Evolutionary conservation across 2,888 invertebrate species (phyloP).

Genomic region (Thalpophila matura): DNA sequence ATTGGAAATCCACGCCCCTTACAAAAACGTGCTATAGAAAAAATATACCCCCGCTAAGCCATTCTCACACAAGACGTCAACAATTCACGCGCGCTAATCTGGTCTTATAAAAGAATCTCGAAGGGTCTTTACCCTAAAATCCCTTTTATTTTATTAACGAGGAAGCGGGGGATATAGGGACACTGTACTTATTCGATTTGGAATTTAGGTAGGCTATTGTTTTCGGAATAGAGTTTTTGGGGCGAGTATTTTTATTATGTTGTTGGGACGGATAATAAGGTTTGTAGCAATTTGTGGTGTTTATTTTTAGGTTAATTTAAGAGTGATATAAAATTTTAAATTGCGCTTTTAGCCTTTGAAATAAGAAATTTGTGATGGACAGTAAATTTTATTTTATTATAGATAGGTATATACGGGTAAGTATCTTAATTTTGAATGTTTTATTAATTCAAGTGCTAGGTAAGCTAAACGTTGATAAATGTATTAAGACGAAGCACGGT

Average conservation of each 20-base stretch:
- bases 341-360: not conserved
- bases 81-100: slow-evolving; percentile 70
- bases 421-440: no score
- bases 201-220: slow-evolving; percentile 54
- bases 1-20: slow-evolving; percentile 66
- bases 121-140: slow-evolving; percentile 72
- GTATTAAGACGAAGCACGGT: no score
- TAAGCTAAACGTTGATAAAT: no score
- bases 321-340: not conserved
- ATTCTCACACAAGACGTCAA: slow-evolving; percentile 69
- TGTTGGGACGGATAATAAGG: not conserved
- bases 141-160: slow-evolving; percentile 80
- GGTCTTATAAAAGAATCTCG: slow-evolving; percentile 68
- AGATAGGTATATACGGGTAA: no score
- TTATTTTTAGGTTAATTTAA: not conserved
- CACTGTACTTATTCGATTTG: slow-evolving; percentile 68
- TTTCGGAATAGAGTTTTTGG: slow-evolving; percentile 10
- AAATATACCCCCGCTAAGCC: slow-evolving; percentile 56
- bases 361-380: not conserved
- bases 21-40: slow-evolving; percentile 44
- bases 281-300: not conserved
- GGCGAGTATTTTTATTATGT: slow-evolving; percentile 7
- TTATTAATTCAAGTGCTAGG: no score
- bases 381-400: no score
- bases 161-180: slow-evolving; percentile 49